A percentile compares a stretch with the other conserved stretches of the same genome.
phyloP scores from a whole-genome alignment of 2,797 vertebrate genomes.

The Megalops cyprinoides region DNA sequence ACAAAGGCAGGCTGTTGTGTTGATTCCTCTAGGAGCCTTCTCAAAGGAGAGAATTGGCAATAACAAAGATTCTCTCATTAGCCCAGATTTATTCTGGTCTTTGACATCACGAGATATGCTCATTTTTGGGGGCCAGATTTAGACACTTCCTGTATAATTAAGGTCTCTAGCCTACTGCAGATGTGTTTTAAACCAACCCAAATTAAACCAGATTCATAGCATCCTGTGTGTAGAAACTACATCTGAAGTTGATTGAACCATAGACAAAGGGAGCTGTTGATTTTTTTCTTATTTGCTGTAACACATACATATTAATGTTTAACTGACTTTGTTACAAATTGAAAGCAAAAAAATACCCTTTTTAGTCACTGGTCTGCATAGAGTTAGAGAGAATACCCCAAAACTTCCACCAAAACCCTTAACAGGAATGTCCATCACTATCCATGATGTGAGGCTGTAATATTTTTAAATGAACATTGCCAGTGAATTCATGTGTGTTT shows the following conservation, averaged over 20 bases:
- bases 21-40: not conserved
- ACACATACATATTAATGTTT: not conserved
- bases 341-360: too few species aligned
- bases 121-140: not conserved
- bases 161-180: not conserved
- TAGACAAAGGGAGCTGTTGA: not conserved
- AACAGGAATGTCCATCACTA: not conserved
- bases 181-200: not conserved
- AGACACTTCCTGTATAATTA: not conserved
- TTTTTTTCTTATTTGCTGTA: not conserved
- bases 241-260: not conserved
- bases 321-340: not conserved
- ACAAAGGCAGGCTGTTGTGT: not conserved
- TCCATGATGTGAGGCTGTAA: not conserved
- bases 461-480: not conserved
- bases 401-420: not conserved
- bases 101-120: constrained; percentile 10
- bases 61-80: not conserved
- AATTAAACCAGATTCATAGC: not conserved
- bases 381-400: too few species aligned
- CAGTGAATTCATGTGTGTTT: not conserved
- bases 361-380: not conserved
- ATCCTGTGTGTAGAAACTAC: not conserved
- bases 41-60: not conserved
- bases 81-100: constrained; percentile 11